Evolutionary conservation across 2,797 vertebrate species (phyloP), one percentile per base, ranked within the genome.

Genomic region (Tapirus indicus): DNA sequence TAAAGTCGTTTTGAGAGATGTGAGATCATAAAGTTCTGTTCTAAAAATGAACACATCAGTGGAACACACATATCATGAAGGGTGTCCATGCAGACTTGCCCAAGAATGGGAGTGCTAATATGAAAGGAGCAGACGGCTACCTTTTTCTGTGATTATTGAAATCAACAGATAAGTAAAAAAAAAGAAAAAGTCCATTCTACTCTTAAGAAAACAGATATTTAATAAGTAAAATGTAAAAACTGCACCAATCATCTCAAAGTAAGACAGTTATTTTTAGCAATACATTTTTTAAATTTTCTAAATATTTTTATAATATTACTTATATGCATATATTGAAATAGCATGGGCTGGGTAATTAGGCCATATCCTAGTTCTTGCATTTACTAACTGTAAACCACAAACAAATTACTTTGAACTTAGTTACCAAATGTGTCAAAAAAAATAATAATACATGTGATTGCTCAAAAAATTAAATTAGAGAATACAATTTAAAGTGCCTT

Each of bases 1-100:
- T 84, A 96, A 85, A 96, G 90, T 79, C 56, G 93, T 85, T 94
- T 88, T 88, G 80, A 95, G 95, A 97, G 29, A 79, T 7, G 17
- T 94, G 77, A 93, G 27, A 20, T 95, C 66, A 83, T 74, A 90
- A 77, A 92, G 85, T 90, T 89, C 89, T 88, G 21, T 91, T 95
- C 87, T 91, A 95, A 97, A 86, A 95, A 93, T 62, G 29, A 54
- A 80, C 21, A 35, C 52, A 69, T 82, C 47, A 56, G 56, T 93
- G 69, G 72, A 62, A 92, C 13, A 25, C 49, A 74, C 75, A 83
- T 69, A 49, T 62, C 38, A 54, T 0, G n/a, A 79, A 1, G 62
- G 13, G 23, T 58, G 38, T 75, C 54, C 52, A 72, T 85, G 41
- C 56, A 88, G 66, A 79, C 58, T 82, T 71, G 32, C 47, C 54